Percentiles rank a stretch among this genome's conserved stretches.
phyloP scores from a whole-genome alignment of 2,888 invertebrate genomes.

The Drosophila nr. fundita region DNA sequence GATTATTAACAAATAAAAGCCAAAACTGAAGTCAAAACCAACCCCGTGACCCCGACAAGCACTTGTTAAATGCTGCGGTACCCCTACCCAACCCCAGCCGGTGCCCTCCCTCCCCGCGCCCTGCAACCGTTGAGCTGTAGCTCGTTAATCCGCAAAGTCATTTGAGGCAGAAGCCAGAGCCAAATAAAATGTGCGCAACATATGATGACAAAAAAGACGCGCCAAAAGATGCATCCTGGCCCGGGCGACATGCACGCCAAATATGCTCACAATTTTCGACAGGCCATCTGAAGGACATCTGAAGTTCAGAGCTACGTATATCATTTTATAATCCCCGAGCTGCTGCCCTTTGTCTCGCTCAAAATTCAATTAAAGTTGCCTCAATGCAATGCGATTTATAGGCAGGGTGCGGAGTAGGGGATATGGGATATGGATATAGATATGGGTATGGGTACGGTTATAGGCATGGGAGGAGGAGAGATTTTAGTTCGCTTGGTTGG shows the following conservation, averaged over 20 bases:
- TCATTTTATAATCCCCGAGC: slow-evolving; percentile 70
- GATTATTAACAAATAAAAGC: slow-evolving; percentile 82
- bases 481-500: slow-evolving; percentile 2
- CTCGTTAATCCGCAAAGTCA: slow-evolving; percentile 81
- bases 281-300: slow-evolving; percentile 14
- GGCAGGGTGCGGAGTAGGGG: neutral
- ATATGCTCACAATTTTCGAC: slow-evolving; percentile 77
- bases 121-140: slow-evolving; percentile 1
- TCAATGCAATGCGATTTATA: slow-evolving; percentile 34
- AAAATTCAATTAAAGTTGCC: slow-evolving; percentile 70
- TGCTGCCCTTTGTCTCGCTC: slow-evolving; percentile 61
- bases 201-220: slow-evolving; percentile 66
- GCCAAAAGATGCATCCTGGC: slow-evolving; percentile 37
- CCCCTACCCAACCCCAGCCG: neutral
- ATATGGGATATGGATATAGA: neutral
- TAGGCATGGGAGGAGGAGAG: neutral
- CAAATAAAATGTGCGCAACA: slow-evolving; percentile 73
- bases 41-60: slow-evolving; percentile 15
- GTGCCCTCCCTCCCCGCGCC: neutral
- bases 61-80: slow-evolving; percentile 33
- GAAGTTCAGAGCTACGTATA: slow-evolving; percentile 26
- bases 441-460: neutral
- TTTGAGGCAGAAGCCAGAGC: slow-evolving; percentile 48
- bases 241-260: slow-evolving; percentile 63
- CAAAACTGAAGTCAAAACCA: slow-evolving; percentile 46